Conservation (phyloP, 2,113 vertebrate genomes). For the Platysteira castanea region DNA sequence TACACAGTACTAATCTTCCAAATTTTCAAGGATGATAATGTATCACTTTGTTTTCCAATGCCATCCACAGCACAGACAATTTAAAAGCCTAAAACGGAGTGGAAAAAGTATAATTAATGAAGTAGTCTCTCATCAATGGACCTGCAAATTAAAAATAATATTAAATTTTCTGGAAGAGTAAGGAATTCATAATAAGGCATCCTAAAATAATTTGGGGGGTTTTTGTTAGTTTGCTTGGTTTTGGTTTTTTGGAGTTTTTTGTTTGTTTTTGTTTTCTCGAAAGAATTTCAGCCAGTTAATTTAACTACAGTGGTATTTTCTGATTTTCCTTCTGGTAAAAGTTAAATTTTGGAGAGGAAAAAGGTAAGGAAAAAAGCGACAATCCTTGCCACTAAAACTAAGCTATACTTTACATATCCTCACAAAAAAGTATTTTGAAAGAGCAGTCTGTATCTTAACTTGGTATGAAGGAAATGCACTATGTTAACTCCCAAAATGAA, state of each 20-base stretch:
- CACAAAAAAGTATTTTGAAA: neutral
- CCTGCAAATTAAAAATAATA: slow-evolving; percentile 30
- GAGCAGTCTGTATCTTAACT: neutral
- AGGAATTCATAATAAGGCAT: neutral
- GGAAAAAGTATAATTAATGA: neutral
- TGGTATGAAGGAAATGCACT: neutral
- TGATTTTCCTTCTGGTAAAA: neutral
- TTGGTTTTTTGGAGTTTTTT: fast-evolving
- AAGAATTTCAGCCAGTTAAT: neutral
- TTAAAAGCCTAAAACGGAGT: neutral
- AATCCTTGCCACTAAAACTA: neutral
- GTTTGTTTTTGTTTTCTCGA: neutral
- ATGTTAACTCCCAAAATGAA: neutral
- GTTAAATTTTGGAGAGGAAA: fast-evolving
- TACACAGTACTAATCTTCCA: neutral
- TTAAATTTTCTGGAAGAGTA: neutral
- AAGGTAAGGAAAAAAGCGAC: neutral
- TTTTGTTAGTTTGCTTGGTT: fast-evolving
- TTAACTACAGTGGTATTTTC: neutral
- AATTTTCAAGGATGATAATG: neutral
- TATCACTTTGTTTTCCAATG: neutral
- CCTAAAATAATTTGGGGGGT: neutral
- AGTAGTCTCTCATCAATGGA: slow-evolving; percentile 11
- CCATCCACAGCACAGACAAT: neutral
- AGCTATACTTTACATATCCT: neutral